These are phyloP conservation scores for Drosophila barbarae DNA, from an alignment of 2,888 invertebrate genomes.

Conservation along the genomic window DNA sequence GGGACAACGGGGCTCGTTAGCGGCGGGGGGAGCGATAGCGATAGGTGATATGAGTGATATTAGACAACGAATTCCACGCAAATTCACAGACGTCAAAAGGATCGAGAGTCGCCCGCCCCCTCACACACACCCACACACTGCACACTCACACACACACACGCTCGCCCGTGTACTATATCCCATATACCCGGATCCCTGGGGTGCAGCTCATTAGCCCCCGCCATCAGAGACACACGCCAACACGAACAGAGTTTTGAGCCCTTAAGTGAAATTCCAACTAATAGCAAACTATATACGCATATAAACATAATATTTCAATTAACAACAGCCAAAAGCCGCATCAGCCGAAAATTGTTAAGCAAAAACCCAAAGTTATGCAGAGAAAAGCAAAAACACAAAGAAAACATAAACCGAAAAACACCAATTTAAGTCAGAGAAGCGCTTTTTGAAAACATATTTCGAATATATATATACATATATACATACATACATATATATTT, in stretches of 20 bases:
- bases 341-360: slow-evolving; percentile 12
- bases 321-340: slow-evolving; percentile 29
- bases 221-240: slow-evolving; percentile 1
- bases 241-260: slow-evolving; percentile 21
- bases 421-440: slow-evolving; percentile 57
- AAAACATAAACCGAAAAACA: slow-evolving; percentile 45
- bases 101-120: slow-evolving; percentile 33
- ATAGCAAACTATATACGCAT: slow-evolving; percentile 37
- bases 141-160: slow-evolving; percentile 3
- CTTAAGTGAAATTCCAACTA: slow-evolving; percentile 50
- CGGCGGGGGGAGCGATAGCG: slow-evolving; percentile 84
- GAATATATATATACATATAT: slow-evolving; percentile 20
- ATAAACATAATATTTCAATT: slow-evolving; percentile 35
- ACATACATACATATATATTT: slow-evolving; percentile 21
- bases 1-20: slow-evolving; percentile 81
- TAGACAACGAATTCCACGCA: slow-evolving; percentile 54
- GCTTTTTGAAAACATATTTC: slow-evolving; percentile 50
- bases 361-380: slow-evolving; percentile 4
- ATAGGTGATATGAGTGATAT: slow-evolving; percentile 31
- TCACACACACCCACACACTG: slow-evolving; percentile 4
- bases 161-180: slow-evolving; percentile 16
- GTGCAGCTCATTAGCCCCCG: slow-evolving; percentile 9
- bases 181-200: slow-evolving; percentile 6
- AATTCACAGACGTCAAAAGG: slow-evolving; percentile 33
- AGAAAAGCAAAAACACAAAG: slow-evolving; percentile 5